Evolutionary conservation across 2,797 vertebrate genomes (phyloP), one percentile per base, ranked within the genome.

Genomic region (Hybognathus amarus): DNA sequence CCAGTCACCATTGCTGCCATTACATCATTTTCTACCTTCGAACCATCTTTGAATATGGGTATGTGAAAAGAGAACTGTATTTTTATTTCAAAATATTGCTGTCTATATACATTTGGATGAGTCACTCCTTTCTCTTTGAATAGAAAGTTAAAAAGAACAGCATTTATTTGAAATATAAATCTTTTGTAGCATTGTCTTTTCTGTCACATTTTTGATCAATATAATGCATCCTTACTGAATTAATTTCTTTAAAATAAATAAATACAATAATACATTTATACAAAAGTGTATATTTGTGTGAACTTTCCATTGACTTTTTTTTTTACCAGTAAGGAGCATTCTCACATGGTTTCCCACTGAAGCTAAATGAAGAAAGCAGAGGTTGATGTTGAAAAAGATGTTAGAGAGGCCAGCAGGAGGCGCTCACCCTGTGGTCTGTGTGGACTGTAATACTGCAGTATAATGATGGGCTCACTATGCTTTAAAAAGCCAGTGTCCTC

Each of bases 401-500:
- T 56, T 33, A 56, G 6, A 40, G 33, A 76, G 22, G 36, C 18
- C 71, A 75, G 71, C 30, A 75, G 71, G 50, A 11, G 36, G 22
- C 15, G 54, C 12, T 50, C 24, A 30, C 22, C n/a, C 70, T 30
- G 24, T 18, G 24, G 42, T 50, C 38, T 63, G 56, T 20, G 15
- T 77, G 59, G 38, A 17, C 47, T 10, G 17, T 30, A 33, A 64
- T 64, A 18, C 42, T 18, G 18, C 40, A 64, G 24, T 33, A 77
- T 47, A 63, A 45, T 77, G 76, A 64, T 1, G 2, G 56, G 36
- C 17, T 9, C 15, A 47, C 24, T 77, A 33, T 30, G 5, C 76
- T 59, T 40, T 63, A 64, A 47, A 77, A 64, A 47, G 36, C 17
- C 56, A 63, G 17, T 63, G 40, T 64, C 75, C 75, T 77, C 47